Conservation (phyloP, 2,113 vertebrate genomes). For the Hippocampus zosterae region DNA sequence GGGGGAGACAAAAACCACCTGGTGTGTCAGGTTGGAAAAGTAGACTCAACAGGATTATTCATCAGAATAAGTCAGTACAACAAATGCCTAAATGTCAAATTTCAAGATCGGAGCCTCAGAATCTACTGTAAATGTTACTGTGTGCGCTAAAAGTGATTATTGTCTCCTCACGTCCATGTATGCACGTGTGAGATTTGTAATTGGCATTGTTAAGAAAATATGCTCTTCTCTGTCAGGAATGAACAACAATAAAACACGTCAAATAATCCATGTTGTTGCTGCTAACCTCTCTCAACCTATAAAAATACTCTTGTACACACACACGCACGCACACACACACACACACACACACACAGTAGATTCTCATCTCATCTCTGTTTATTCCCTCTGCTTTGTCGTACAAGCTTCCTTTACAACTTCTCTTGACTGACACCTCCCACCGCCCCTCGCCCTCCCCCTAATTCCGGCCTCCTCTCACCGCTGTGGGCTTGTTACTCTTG, state of each 20-base stretch:
- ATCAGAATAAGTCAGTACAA: neutral
- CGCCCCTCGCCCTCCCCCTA: constrained; percentile 11
- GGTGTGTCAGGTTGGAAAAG: neutral
- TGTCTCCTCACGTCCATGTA: neutral
- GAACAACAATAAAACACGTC: neutral
- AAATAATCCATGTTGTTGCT: constrained; percentile 30
- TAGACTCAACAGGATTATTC: neutral
- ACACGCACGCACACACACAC: neutral
- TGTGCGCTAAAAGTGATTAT: neutral
- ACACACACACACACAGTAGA: neutral
- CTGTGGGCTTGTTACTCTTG: constrained; percentile 45
- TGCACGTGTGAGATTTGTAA: no score
- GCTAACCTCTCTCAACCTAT: constrained; percentile 18
- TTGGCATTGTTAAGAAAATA: neutral
- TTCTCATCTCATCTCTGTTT: constrained; percentile 4
- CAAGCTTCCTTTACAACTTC: constrained; percentile 8
- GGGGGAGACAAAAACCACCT: neutral
- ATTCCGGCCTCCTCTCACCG: constrained; percentile 24
- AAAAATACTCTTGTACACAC: neutral
- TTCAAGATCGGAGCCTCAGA: neutral
- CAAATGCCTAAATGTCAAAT: neutral
- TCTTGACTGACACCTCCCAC: constrained; percentile 3
- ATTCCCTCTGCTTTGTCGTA: neutral
- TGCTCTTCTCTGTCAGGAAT: no score
- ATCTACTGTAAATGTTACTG: neutral